Base-by-base conservation (phyloP, 2,888 invertebrate genomes). In the Dorcus hopei region DNA sequence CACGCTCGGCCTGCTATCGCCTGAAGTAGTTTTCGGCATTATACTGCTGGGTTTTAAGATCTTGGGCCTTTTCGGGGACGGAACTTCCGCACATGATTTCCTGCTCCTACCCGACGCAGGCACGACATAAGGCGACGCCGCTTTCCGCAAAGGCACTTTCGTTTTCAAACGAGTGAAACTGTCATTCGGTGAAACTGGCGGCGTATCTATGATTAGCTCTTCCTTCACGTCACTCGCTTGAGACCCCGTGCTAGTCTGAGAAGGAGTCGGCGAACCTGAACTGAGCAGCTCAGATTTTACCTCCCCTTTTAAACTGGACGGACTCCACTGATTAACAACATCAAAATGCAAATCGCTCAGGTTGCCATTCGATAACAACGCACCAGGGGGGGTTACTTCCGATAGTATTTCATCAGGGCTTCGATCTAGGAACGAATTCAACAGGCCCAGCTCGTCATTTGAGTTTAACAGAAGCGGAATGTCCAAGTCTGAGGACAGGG, bases 321-420 rank as follows among this genome's bases (percentile, higher is more conserved):
- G 9, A 49, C 14, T 38, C 38, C 33, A 49, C 14, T 26, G 14
- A 9, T 9, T 26, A 19, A 19, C 14, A 1, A 14, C 11, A 33
- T 38, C 23, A 14, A 16, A n/a, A 4, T 48, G n/a, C 16, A 14
- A n/a, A 49, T 49, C 38, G 3, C 8, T 11, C 16, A 23, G 26
- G 7, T 3, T 26, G 3, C 33, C 40, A 9, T 45, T 45, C 19
- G 16, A 9, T 61, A 57, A 39, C 63, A 54, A 62, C 14, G 61
- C 53, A 50, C 64, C 63, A 3, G 69, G 65, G 1, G 71, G 68
- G 3, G 72, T 68, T 49, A 74, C 68, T 54, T 76, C 76, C 9
- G 76, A 73, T 62, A 77, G 65, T 40, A 78, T 73, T 66, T 77
- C 77, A 49, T 77, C 75, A 2, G 77, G 72, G 47, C 70, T 73